These are phyloP conservation scores for Encarsia formosa DNA, from an alignment of 2,888 invertebrate species.

Conservation along the genomic window DNA sequence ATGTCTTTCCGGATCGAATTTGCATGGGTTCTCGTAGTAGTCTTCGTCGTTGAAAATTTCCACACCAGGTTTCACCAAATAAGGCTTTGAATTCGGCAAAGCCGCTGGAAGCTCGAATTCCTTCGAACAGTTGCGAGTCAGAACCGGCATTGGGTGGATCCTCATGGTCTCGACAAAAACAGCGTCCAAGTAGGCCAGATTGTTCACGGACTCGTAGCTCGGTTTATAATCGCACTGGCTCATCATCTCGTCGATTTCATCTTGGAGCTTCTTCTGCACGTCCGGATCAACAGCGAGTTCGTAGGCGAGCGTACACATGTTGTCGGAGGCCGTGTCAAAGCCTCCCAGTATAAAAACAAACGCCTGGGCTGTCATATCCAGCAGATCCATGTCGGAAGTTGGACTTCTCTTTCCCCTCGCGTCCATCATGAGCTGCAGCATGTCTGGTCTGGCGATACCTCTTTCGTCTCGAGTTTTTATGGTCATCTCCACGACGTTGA, in stretches of 20 bases:
- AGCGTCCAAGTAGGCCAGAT: conserved; percentile 40
- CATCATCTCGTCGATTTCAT: conserved; percentile 39
- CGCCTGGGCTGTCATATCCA: conserved; percentile 54
- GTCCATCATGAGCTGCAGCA: conserved; percentile 42
- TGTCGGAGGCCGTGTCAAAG: conserved; percentile 38
- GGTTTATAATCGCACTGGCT: conserved; percentile 24
- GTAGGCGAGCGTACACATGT: conserved; percentile 37
- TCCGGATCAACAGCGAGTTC: conserved; percentile 35
- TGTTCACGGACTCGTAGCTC: conserved; percentile 36
- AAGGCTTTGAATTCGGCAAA: conserved; percentile 29
- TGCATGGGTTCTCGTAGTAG: conserved; percentile 51
- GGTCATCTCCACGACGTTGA: conserved; percentile 14
- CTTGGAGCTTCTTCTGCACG: conserved; percentile 36
- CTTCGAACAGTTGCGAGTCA: conserved; percentile 56
- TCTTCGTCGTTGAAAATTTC: conserved; percentile 46
- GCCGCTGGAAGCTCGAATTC: conserved; percentile 51
- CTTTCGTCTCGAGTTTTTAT: conserved; percentile 25
- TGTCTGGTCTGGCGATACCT: conserved; percentile 34
- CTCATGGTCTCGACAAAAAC: conserved; percentile 38
- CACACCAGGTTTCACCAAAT: conserved; percentile 37
- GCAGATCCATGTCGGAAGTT: conserved; percentile 26
- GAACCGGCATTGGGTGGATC: conserved; percentile 45
- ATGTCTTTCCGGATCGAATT: conserved; percentile 53
- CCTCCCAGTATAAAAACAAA: conserved; percentile 44
- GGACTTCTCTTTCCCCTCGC: conserved; percentile 28